These are phyloP conservation scores for Amphipyra berbera DNA, from an alignment of 2,888 invertebrate genomes.

Conservation along the genomic window DNA sequence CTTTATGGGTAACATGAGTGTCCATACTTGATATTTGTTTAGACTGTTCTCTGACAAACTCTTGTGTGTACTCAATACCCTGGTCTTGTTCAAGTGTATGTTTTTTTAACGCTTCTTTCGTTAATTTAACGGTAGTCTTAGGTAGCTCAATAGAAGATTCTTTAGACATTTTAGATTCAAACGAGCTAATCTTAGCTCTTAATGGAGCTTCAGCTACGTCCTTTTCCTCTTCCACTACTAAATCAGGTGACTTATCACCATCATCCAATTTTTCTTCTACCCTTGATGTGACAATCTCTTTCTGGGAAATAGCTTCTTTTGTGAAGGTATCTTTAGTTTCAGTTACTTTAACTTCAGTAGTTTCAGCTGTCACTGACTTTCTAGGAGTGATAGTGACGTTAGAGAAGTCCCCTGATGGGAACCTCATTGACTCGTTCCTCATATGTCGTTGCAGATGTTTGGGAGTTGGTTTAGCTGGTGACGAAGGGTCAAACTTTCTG, in stretches of 20 bases:
- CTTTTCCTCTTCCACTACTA: conserved; percentile 80
- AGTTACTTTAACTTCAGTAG: conserved; percentile 74
- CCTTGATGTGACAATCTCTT: conserved; percentile 85
- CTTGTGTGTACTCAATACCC: conserved; percentile 86
- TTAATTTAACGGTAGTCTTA: conserved; percentile 83
- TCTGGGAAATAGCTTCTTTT: conserved; percentile 83
- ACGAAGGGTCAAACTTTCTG: conserved; percentile 84
- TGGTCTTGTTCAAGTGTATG: conserved; percentile 87
- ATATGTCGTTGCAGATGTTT: conserved; percentile 88
- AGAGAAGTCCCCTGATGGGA: conserved; percentile 88
- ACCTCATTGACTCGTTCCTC: conserved; percentile 88
- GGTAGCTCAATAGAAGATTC: conserved; percentile 81
- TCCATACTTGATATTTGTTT: conserved; percentile 80
- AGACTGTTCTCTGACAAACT: conserved; percentile 87
- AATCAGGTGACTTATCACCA: conserved; percentile 83
- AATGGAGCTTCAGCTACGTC: conserved; percentile 87
- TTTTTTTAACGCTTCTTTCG: conserved; percentile 87
- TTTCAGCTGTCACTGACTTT: conserved; percentile 85
- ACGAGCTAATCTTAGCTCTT: conserved; percentile 84
- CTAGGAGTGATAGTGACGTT: conserved; percentile 86
- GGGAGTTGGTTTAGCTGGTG: conserved; percentile 86
- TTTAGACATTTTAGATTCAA: conserved; percentile 85
- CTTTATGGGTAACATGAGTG: conserved; percentile 73
- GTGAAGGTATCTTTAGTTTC: conserved; percentile 77
- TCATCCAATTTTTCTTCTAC: conserved; percentile 89